These are phyloP conservation scores for Aporrectodea caliginosa DNA, from an alignment of 1,140 invertebrate genomes.

Conservation along the genomic window DNA sequence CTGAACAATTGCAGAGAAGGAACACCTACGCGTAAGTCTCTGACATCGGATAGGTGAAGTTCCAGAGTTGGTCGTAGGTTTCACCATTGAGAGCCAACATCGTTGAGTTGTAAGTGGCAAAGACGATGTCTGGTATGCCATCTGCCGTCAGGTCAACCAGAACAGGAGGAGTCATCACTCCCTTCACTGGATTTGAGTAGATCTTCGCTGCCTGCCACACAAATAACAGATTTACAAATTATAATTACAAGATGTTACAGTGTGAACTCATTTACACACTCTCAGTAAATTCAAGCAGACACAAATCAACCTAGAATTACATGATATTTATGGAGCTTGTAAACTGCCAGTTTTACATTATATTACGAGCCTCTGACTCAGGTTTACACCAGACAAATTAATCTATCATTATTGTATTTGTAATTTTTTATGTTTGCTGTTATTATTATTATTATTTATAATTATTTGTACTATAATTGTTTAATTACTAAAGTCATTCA, in stretches of 20 bases:
- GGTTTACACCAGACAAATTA: too few species aligned
- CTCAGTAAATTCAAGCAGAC: too few species aligned
- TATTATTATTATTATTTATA: too few species aligned
- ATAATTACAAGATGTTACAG: not conserved
- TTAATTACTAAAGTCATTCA: too few species aligned
- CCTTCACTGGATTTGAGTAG: conserved; percentile 54
- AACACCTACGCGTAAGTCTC: conserved; percentile 59
- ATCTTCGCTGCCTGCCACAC: conserved; percentile 12
- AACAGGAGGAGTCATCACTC: conserved; percentile 65
- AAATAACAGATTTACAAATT: not conserved
- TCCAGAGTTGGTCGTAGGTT: conserved; percentile 68
- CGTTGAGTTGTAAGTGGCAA: conserved; percentile 70
- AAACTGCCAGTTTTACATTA: too few species aligned
- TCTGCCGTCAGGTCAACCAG: conserved; percentile 73
- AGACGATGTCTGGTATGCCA: conserved; percentile 67
- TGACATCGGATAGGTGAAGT: conserved; percentile 64
- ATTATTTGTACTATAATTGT: too few species aligned
- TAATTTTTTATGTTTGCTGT: too few species aligned
- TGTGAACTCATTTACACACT: conserved; percentile 21
- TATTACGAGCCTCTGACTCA: too few species aligned
- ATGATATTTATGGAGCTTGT: too few species aligned
- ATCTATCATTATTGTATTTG: too few species aligned
- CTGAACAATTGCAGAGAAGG: too few species aligned
- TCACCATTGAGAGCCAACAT: conserved; percentile 70
- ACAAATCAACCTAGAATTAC: too few species aligned